These are phyloP conservation scores for Nomada hirtipes DNA, from an alignment of 2,888 invertebrate species.

Conservation along the genomic window DNA sequence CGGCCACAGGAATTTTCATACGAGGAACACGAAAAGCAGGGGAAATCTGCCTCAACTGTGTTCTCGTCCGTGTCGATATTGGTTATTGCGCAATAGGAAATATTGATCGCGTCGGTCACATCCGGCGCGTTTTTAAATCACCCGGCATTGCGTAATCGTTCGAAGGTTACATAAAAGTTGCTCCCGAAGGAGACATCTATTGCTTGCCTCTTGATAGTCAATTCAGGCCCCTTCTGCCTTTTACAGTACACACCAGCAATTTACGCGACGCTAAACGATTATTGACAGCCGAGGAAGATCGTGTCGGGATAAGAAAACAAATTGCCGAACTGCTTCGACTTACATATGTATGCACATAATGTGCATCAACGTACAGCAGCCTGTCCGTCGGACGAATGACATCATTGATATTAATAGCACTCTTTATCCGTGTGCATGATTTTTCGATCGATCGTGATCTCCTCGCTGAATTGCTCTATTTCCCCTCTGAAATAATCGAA, in stretches of 20 bases:
- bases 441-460: conserved; percentile 6
- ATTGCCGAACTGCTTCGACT: conserved; percentile 27
- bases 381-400: conserved; percentile 39
- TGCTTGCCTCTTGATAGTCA: too few relatives aligned
- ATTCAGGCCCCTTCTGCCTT: too few relatives aligned
- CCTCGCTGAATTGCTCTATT: conserved; percentile 3
- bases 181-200: too few relatives aligned
- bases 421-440: conserved; percentile 37
- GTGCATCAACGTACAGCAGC: conserved; percentile 1
- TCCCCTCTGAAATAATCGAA: not conserved
- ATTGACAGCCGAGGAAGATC: conserved; percentile 6
- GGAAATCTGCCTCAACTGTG: not conserved
- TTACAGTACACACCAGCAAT: not conserved
- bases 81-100: conserved; percentile 30
- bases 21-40: not conserved
- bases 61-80: not conserved
- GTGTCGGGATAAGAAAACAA: conserved; percentile 30
- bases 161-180: conserved; percentile 34
- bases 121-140: conserved; percentile 24
- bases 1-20: not conserved
- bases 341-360: conserved; percentile 36
- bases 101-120: not conserved
- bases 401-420: conserved; percentile 65
- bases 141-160: conserved; percentile 20
- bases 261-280: not conserved